phyloP scores from a whole-genome alignment of 2,113 vertebrate genomes.

The Hepsetus odoe region DNA sequence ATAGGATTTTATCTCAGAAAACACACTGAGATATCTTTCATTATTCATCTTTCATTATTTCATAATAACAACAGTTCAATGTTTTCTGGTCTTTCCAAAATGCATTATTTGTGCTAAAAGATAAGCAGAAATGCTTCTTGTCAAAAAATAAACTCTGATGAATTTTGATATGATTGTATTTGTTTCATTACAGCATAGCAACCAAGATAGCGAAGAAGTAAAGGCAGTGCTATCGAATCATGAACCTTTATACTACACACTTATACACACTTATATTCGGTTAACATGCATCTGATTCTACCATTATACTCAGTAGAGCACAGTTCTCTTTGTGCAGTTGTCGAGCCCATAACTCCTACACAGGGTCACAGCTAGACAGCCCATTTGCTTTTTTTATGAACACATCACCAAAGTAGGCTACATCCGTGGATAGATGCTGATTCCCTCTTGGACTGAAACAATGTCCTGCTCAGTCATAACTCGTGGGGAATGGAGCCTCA shows the following conservation, averaged over 20 bases:
- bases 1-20: no score
- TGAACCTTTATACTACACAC: no score
- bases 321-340: neutral
- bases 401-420: constrained; percentile 47
- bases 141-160: no score
- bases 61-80: no score
- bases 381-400: constrained; percentile 55
- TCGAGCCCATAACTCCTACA: constrained; percentile 38
- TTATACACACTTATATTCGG: constrained; percentile 25
- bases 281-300: constrained; percentile 7
- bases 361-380: constrained; percentile 24
- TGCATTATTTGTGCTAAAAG: no score
- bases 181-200: no score
- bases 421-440: constrained; percentile 36
- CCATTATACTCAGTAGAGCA: neutral
- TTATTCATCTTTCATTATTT: no score
- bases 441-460: constrained; percentile 49
- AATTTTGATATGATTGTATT: no score
- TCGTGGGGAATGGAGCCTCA: constrained; percentile 38
- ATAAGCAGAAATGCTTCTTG: no score
- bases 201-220: neutral
- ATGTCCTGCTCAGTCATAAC: constrained; percentile 48
- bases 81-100: no score
- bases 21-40: no score
- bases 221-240: no score